These are phyloP conservation scores for Pseudomyrmex sp. DNA, from an alignment of 1,140 invertebrate species.

Conservation along the genomic window DNA sequence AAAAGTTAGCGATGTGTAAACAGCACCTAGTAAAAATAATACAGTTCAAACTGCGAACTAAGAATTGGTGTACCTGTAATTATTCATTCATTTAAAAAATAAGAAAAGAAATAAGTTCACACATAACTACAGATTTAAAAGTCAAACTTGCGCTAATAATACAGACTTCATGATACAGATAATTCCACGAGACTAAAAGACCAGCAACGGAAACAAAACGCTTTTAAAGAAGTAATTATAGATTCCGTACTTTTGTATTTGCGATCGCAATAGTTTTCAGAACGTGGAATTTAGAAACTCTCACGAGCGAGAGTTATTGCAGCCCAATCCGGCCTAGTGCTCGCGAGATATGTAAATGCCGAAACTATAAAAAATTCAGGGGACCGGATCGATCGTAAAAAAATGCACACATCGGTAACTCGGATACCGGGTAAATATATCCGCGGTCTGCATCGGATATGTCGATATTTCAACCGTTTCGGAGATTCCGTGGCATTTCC, in stretches of 20 bases:
- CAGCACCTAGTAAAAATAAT: neutral
- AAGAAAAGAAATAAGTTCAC: neutral
- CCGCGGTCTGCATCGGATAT: constrained; percentile 64
- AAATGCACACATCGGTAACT: neutral
- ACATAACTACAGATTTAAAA: neutral
- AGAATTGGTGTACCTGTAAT: neutral
- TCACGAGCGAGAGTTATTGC: constrained; percentile 45
- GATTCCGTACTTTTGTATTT: constrained; percentile 6
- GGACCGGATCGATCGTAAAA: constrained; percentile 61
- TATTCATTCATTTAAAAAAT: neutral
- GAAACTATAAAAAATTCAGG: constrained; percentile 70
- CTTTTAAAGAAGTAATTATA: constrained; percentile 15
- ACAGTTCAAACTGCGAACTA: neutral
- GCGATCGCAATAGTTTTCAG: constrained; percentile 22
- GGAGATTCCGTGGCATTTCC: constrained; percentile 52
- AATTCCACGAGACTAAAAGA: neutral
- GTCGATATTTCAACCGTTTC: constrained; percentile 71
- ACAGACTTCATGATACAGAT: neutral
- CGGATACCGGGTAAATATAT: constrained; percentile 64
- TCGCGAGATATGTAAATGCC: constrained; percentile 64
- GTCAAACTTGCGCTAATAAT: neutral
- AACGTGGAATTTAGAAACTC: constrained; percentile 18
- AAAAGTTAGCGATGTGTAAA: neutral
- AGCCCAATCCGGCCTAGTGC: constrained; percentile 60
- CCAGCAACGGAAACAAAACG: neutral